phyloP scores from a whole-genome alignment of 2,113 vertebrate species.

The Nipponia nippon region DNA sequence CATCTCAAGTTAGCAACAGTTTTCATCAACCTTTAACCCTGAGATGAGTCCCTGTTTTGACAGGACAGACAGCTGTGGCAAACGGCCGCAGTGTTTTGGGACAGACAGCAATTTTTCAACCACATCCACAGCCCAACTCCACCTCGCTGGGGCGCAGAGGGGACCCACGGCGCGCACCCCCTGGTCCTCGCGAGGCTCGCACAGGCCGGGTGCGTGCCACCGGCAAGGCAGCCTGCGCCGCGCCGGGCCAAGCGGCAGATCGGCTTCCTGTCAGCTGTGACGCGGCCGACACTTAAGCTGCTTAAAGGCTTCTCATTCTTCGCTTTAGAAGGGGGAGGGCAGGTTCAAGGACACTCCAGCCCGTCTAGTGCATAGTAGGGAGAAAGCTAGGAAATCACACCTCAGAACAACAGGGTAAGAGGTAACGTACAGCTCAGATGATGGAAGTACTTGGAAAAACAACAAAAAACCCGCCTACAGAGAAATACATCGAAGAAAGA shows the following conservation, averaged over 20 bases:
- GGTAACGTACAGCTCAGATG: neutral
- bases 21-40: conserved; percentile 71
- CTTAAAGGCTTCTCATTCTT: conserved; percentile 75
- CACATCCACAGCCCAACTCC: conserved; percentile 50
- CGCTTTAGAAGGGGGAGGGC: conserved; percentile 63
- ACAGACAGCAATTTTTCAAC: conserved; percentile 73
- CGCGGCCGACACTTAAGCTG: conserved; percentile 72
- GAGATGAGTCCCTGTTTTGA: conserved; percentile 64
- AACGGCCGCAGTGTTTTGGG: conserved; percentile 43
- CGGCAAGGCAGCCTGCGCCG: conserved; percentile 21
- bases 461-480: neutral
- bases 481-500: neutral
- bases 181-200: neutral
- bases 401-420: neutral
- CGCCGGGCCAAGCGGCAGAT: conserved; percentile 66
- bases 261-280: conserved; percentile 78
- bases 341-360: conserved; percentile 73
- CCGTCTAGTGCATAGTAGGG: neutral
- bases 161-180: neutral
- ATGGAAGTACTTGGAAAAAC: neutral
- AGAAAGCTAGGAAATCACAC: neutral
- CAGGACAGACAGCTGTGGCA: conserved; percentile 68
- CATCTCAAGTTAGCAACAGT: conserved; percentile 65
- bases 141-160: neutral
- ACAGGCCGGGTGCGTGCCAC: neutral